Conservation (phyloP, 2,888 invertebrate species). For the Brassicogethes aeneus region DNA sequence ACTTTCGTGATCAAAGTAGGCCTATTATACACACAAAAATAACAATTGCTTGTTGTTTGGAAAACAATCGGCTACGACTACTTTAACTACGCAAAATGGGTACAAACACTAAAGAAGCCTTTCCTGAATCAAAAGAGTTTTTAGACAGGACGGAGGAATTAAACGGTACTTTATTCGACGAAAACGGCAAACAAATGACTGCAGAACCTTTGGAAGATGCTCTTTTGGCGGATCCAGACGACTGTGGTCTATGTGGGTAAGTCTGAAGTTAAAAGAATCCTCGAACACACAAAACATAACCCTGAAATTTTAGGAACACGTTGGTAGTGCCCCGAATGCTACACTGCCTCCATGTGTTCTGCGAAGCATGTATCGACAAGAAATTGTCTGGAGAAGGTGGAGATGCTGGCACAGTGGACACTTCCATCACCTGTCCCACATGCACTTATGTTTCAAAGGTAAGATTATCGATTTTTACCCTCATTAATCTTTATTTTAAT, state of each 20-base stretch:
- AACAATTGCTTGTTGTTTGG: slow-evolving; percentile 17
- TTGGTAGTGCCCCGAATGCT: slow-evolving; percentile 78
- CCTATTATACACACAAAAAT: slow-evolving; percentile 25
- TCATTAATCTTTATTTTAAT: slow-evolving; percentile 2
- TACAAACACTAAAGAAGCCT: slow-evolving; percentile 29
- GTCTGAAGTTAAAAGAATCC: slow-evolving; percentile 8
- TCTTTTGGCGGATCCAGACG: slow-evolving; percentile 38
- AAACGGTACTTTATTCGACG: slow-evolving; percentile 35
- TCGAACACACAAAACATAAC: neutral
- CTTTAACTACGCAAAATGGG: slow-evolving; percentile 31
- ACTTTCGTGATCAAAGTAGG: slow-evolving; percentile 32
- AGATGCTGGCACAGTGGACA: slow-evolving; percentile 54
- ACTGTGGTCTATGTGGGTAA: slow-evolving; percentile 41
- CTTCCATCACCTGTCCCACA: slow-evolving; percentile 63
- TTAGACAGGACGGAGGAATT: slow-evolving; percentile 31
- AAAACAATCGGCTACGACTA: no score
- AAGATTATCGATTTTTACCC: slow-evolving; percentile 25
- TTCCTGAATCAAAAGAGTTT: slow-evolving; percentile 27
- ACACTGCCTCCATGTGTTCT: slow-evolving; percentile 91
- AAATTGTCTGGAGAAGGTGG: slow-evolving; percentile 63
- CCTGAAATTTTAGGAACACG: slow-evolving; percentile 48
- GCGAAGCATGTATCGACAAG: slow-evolving; percentile 83
- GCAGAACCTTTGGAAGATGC: slow-evolving; percentile 37
- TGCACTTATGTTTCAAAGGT: slow-evolving; percentile 83
- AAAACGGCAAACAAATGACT: slow-evolving; percentile 32